Base-by-base conservation (phyloP, 2,888 invertebrate genomes). In the Mycalesis mineus region DNA sequence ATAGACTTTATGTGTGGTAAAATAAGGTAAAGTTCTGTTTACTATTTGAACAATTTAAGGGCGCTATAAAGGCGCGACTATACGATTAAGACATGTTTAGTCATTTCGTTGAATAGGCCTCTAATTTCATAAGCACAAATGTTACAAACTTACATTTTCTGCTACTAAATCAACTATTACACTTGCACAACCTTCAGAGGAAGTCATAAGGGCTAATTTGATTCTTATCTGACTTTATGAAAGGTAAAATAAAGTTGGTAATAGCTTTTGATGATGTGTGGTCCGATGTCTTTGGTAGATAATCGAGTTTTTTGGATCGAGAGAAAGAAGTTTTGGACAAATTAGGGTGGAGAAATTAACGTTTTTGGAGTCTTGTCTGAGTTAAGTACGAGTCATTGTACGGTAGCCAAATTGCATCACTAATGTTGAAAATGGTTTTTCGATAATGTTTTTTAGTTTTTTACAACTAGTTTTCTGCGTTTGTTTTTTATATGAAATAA, bases 91-190 rank as follows among this genome's bases (percentile, higher is more conserved):
- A 69, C 69, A 67, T 73, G 69, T 69, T 58, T 37, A 73, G 75
- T 78, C 78, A 79, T 77, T 76, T 68, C 68, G 63, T 64, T 68
- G 70, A 74, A 79, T 75, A 68, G 65, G 62, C 58, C 69, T 68
- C 69, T 74, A 77, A 76, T 75, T 75, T 72, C 72, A 75, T 71
- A 69, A 68, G 71, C 71, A 72, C 72, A 59, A 59, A 68, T 31
- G 37, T 37, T 53, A 57, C 63, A 60, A 66, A 65, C 6, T 61
- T 64, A 53, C 56, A 14, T 14, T 55, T 62, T 9, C 36, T 7
- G 29, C 57, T 45, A n/a, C 0, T 1, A 50, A 57, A 54, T 29
- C 15, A 40, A 22, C 5, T 28, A 5, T 14, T 1, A 29, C 31
- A 29, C 5, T 8, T 47, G 51, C 54, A 52, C 39, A 7, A 42